Evolutionary conservation across 1,140 invertebrate genomes (phyloP).

Genomic region (Drosophila nikananu): DNA sequence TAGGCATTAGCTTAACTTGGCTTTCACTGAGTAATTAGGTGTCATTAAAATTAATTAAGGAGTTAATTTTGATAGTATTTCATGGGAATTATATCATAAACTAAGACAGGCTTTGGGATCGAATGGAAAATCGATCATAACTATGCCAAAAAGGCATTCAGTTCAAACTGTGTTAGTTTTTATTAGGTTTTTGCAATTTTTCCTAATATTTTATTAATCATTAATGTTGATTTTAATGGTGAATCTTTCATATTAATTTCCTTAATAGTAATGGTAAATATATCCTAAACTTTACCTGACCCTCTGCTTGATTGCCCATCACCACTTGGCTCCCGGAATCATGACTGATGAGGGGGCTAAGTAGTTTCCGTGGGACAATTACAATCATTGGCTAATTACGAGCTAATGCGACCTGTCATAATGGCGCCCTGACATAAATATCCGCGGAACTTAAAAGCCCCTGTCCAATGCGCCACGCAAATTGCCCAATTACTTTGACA

Average conservation of each 20-base stretch:
- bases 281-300: background rate
- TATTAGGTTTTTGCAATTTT: no score
- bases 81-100: background rate
- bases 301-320: no score
- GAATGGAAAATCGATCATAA: no score
- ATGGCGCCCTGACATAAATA: conserved; percentile 30
- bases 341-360: conserved; percentile 33
- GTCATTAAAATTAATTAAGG: background rate
- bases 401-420: conserved; percentile 44
- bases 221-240: no score
- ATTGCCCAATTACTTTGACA: conserved; percentile 59
- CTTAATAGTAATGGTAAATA: background rate
- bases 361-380: conserved; percentile 22
- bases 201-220: no score
- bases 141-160: no score
- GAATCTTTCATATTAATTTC: background rate
- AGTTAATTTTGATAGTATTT: background rate
- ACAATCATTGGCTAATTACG: conserved; percentile 44
- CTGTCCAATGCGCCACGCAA: conserved; percentile 12
- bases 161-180: no score
- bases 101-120: background rate
- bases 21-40: background rate
- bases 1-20: background rate
- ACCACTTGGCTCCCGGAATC: background rate
- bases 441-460: conserved; percentile 35